phyloP scores from a whole-genome alignment of 2,888 invertebrate species.

The Ypsolopha scabrella region DNA sequence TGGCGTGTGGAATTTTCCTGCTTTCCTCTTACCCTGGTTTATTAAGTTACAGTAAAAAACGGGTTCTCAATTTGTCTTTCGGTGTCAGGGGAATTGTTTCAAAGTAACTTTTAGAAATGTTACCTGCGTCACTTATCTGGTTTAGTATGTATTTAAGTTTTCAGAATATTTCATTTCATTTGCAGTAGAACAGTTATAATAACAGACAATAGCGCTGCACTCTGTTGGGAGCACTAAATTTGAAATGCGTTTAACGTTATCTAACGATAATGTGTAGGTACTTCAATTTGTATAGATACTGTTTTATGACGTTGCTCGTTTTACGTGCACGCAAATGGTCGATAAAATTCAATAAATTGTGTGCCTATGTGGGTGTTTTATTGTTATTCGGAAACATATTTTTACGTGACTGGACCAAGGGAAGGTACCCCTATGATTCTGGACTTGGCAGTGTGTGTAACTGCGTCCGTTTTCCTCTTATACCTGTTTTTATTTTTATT shows the following conservation, averaged over 20 bases:
- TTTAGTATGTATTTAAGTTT: not conserved
- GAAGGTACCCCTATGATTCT: too few relatives aligned
- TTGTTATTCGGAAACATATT: conserved; percentile 8
- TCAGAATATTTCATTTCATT: too few relatives aligned
- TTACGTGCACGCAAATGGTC: conserved; percentile 21
- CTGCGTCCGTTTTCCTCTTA: too few relatives aligned
- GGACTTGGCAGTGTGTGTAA: too few relatives aligned
- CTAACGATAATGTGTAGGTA: not conserved
- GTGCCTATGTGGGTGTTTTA: conserved; percentile 30
- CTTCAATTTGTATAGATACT: not conserved
- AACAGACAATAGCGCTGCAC: too few relatives aligned
- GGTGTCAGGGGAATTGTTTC: not conserved
- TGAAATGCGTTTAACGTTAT: not conserved
- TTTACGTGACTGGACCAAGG: not conserved
- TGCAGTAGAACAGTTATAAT: too few relatives aligned
- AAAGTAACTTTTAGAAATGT: not conserved
- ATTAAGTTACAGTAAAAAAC: too few relatives aligned
- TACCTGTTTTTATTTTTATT: too few relatives aligned
- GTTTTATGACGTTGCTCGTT: conserved; percentile 21
- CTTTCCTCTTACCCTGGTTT: not conserved
- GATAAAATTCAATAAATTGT: conserved; percentile 25
- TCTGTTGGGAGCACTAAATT: too few relatives aligned
- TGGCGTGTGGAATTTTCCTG: not conserved
- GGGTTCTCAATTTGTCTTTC: too few relatives aligned
- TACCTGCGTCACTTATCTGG: not conserved